Base-by-base conservation (phyloP, 1,140 invertebrate species). In the Maniola jurtina region DNA sequence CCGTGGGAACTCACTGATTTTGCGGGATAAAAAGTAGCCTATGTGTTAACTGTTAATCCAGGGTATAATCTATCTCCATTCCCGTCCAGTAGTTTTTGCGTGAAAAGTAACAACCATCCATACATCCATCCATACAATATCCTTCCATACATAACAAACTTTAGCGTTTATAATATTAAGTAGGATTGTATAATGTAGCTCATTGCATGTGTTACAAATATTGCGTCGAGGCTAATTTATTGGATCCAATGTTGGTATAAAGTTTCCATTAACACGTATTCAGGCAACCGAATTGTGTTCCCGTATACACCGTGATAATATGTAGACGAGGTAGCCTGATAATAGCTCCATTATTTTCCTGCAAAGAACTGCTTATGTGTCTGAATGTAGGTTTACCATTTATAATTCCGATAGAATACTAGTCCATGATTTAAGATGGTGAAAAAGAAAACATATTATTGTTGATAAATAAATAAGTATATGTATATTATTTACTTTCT, bases 261-360 rank as follows among this genome's bases (percentile, higher is more conserved):
- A 52, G 48, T 52, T 52, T 52, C 48, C 15, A 52, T 2, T 52
- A 16, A 25, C 48, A 52, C 42, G 48, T 9, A 50, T 36, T n/a
- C 59, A 61, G 45, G 47, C 15, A 61, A 35, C 34, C 25, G 34
- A 50, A 61, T 50, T 61, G 47, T 50, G 33, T 58, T 42, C 25
- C 33, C 45, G 34, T 61, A 61, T 61, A 61, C 45, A 34, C n/a
- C 13, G 59, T 45, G 34, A 61, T 61, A 61, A 61, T 61, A 61
- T 48, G 42, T 61, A 61, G 45, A 61, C 9, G 55, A 38, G 59
- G 45, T 61, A 45, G n/a, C 34, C 36, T 42, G 59, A 48, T 61
- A 61, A 61, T 61, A 61, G 45, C 25, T 14, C 42, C 59, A 61
- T 61, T 61, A 61, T 61, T 61, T 61, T 34, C 45, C 42, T 61